These are phyloP conservation scores for Upupa epops DNA, from an alignment of 2,113 vertebrate genomes.

Conservation along the genomic window DNA sequence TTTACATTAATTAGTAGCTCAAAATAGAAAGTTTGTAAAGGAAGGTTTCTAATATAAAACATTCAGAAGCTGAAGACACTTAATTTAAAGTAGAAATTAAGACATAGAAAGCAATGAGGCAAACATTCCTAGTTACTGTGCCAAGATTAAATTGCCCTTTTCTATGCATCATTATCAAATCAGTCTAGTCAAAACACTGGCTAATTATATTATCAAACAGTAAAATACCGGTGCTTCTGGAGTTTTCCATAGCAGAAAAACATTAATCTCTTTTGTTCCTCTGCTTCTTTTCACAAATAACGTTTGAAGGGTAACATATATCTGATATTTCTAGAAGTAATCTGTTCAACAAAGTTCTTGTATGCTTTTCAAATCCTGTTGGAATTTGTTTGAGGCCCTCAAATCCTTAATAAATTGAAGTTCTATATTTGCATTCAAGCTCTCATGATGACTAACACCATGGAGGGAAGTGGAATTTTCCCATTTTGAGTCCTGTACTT, in stretches of 20 bases:
- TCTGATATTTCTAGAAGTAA: slow-evolving; percentile 15
- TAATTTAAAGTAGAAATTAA: slow-evolving; percentile 68
- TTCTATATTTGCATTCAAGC: slow-evolving; percentile 43
- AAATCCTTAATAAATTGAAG: slow-evolving; percentile 66
- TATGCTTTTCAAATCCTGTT: slow-evolving; percentile 49
- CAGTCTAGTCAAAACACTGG: slow-evolving; percentile 69
- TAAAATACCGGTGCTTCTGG: slow-evolving; percentile 40
- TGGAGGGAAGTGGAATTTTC: slow-evolving; percentile 51
- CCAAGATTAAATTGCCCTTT: slow-evolving; percentile 71
- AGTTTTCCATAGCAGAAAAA: slow-evolving; percentile 46
- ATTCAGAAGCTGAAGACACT: slow-evolving; percentile 46
- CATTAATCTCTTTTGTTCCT: not conserved
- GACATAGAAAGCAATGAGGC: slow-evolving; percentile 61
- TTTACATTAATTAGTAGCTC: slow-evolving; percentile 44
- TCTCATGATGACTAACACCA: slow-evolving; percentile 40
- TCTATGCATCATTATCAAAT: slow-evolving; percentile 68
- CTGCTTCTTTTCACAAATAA: not conserved
- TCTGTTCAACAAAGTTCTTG: slow-evolving; percentile 5
- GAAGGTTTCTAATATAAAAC: slow-evolving; percentile 47
- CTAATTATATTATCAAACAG: slow-evolving; percentile 67
- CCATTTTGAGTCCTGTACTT: slow-evolving; percentile 36
- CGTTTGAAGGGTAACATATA: slow-evolving; percentile 4
- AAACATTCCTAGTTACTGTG: slow-evolving; percentile 46
- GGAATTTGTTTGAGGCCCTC: slow-evolving; percentile 51
- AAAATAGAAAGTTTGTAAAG: slow-evolving; percentile 41